Base-by-base conservation (phyloP, 1,140 invertebrate species). In the Drosophila burlai region DNA sequence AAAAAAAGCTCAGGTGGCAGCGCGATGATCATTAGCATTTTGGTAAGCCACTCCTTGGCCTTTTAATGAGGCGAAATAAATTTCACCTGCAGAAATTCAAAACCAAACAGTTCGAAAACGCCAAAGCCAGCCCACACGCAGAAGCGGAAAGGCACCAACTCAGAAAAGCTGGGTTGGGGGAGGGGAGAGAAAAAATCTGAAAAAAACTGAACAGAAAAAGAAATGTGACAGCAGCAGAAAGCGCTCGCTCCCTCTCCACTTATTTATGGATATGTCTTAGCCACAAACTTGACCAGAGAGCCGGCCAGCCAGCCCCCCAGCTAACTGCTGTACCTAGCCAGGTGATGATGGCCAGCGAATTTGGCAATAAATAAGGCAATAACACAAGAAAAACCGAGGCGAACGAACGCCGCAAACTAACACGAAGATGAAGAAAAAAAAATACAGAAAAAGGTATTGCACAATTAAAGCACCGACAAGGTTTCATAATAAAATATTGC, bases 141-240 rank as follows among this genome's bases (percentile, higher is more conserved):
- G 34, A 68, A 66, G n/a, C 29, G 26, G 24, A 55, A 73, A 66
- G 63, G 34, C 40, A 45, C 10, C 50, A 59, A 63, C 10, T 11
- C 18, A 42, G 9, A 64, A 59, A 64, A 47, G 42, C 80, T 36
- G 24, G 24, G 2, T 2, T 24, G 21, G 15, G 24, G 59, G n/a
- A n/a, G 16, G 31, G 18, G 24, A 55, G 16, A 43, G 78, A 61
- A 15, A 47, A 69, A 54, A 40, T 10, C 10, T 2, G 3, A 3
- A 18, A 24, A 24, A 47, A 16, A 15, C 4, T 4, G 3, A 43
- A 26, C 54, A 54, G 59, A 86, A 40, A 46, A 73, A 89, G 76
- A 87, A 87, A 87, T 86, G 83, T 86, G 84, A 87, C 76, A 87
- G 71, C 84, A 83, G 69, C 84, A 83, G 69, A 85, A 85, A 86